Evolutionary conservation across 2,113 vertebrate genomes (phyloP), one percentile per base, ranked within the genome.

Genomic region (Cyprinodon variegatus): DNA sequence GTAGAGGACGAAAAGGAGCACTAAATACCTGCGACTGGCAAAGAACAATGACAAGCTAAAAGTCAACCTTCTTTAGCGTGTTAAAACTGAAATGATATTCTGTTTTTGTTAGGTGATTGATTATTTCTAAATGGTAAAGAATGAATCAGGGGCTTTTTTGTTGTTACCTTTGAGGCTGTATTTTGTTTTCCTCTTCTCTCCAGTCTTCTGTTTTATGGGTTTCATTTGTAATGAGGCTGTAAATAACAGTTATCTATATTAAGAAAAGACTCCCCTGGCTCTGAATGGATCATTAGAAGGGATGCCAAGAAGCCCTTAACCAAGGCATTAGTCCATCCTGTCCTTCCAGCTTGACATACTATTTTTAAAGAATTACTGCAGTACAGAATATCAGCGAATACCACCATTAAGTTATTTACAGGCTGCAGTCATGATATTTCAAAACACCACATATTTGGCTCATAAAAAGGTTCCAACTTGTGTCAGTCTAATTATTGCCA

Each of bases 171-270:
- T 43, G 64, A 37, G 61, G 41, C 50, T 17, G 46, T 3, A 17
- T n/a, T 53, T 85, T 80, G 66, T 20, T 81, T 76, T 78, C 48
- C 65, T 50, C 53, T 70, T 43, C 72, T 70, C 66, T 29, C 17
- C 65, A 40, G 20, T 60, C 67, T 65, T 75, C 7, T 39, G 50
- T 41, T 82, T 8, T 85, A 83, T 78, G 82, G 83, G 85, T 85
- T 81, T 77, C 3, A 68, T 84, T 88, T 78, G 65, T 83, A 83
- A 89, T 75, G 78, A 88, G 83, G 74, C 79, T 76, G 75, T 85
- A 84, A 89, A 91, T 84, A 90, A 85, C 74, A 76, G 73, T 86
- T 84, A 69, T 83, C 87, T 89, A 76, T 84, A 73, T 80, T 69
- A 72, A 74, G 79, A 76, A 83, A 84, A 76, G 65, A 68, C 65